phyloP scores from a whole-genome alignment of 2,888 invertebrate species.

The Stenichneumon culpator region DNA sequence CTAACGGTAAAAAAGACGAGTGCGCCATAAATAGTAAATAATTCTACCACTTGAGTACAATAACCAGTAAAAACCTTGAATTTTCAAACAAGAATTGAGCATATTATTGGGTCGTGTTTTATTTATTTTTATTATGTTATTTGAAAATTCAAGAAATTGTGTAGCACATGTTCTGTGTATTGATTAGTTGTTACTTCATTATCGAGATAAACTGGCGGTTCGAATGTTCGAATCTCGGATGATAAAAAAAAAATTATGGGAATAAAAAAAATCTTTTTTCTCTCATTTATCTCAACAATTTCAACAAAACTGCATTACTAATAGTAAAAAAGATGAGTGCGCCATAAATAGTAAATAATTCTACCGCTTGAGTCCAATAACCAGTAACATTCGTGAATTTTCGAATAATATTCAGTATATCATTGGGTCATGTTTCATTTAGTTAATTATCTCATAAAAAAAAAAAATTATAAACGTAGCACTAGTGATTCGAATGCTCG shows the following conservation, averaged over 20 bases:
- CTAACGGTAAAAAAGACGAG: slow-evolving; percentile 13
- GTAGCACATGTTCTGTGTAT: no score
- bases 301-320: slow-evolving; percentile 3
- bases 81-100: neutral
- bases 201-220: no score
- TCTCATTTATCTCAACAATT: no score
- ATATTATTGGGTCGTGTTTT: neutral
- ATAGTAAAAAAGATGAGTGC: neutral
- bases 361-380: neutral
- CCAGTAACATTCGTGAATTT: neutral
- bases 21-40: neutral
- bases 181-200: no score
- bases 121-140: neutral
- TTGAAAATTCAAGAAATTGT: neutral
- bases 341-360: neutral
- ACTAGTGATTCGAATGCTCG: neutral
- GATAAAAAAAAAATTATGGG: no score
- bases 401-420: neutral
- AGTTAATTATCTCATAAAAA: neutral
- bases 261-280: no score
- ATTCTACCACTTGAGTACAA: neutral
- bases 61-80: neutral
- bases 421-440: neutral
- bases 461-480: neutral
- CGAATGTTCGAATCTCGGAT: no score